Evolutionary conservation across 2,888 invertebrate genomes (phyloP).

Genomic region (Drosophila subquinaria): DNA sequence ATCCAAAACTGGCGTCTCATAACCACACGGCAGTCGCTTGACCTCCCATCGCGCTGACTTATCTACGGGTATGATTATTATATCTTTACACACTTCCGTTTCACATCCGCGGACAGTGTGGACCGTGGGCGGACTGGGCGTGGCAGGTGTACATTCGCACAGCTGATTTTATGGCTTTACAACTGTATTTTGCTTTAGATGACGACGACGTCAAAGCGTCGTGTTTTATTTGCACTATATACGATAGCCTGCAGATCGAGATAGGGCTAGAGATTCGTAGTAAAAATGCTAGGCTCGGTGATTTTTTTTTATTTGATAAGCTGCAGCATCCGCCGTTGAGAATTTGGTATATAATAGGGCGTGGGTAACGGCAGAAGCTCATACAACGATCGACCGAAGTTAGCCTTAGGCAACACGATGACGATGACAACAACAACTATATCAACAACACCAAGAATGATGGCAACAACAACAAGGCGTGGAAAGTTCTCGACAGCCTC

Average conservation of each 20-base stretch:
- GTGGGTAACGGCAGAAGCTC: constrained; percentile 49
- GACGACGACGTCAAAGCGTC: constrained; percentile 45
- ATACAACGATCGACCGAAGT: constrained; percentile 81
- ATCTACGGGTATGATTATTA: constrained; percentile 7
- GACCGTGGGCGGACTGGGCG: constrained; percentile 19
- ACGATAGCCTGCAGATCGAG: constrained; percentile 42
- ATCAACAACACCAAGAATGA: constrained; percentile 32
- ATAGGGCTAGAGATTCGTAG: constrained; percentile 48
- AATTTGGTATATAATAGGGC: constrained; percentile 62
- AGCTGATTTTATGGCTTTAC: constrained; percentile 67
- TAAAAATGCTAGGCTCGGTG: constrained; percentile 1
- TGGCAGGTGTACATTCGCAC: constrained; percentile 35
- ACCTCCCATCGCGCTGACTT: constrained; percentile 35
- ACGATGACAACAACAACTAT: constrained; percentile 44
- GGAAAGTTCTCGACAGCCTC: constrained; percentile 49
- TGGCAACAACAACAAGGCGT: constrained; percentile 38
- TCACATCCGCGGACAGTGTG: constrained; percentile 60
- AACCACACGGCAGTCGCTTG: constrained; percentile 26
- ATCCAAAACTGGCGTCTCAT: background rate
- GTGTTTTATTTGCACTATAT: constrained; percentile 63
- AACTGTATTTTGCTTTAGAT: constrained; percentile 66
- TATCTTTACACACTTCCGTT: constrained; percentile 81
- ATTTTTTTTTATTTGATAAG: constrained; percentile 56
- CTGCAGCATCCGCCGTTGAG: constrained; percentile 60
- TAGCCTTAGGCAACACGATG: constrained; percentile 74